Evolutionary conservation across 2,888 invertebrate species (phyloP), one percentile per base, ranked within the genome.

Genomic region (Phytoseiulus persimilis): DNA sequence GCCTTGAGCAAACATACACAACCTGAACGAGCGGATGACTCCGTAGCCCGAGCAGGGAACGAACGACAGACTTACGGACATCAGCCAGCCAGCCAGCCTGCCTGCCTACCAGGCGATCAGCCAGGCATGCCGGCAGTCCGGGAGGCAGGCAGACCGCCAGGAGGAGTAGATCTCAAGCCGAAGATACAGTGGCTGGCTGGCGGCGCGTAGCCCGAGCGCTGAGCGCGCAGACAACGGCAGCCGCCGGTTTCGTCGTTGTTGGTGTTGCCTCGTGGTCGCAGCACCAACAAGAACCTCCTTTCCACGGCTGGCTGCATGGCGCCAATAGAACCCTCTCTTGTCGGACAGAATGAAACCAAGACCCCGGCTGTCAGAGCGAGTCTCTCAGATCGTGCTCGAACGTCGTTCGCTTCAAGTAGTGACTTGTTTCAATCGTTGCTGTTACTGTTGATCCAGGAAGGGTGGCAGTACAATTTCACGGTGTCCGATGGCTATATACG

Each of bases 301-400:
- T 65, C 65, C 65, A 65, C 65, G 65, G 65, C 65, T 65, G 65
- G 65, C 65, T 65, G 65, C 65, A 65, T 65, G 65, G 65, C 65
- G 65, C 65, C 65, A 65, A 65, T 28, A 65, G 65, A 65, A 14
- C 65, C 65, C 65, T 65, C 65, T 65, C 65, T 65, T 23, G 65
- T 65, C 65, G 65, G 65, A 65, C 28, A 6, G 65, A 65, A 28
- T 23, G 65, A 65, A 65, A 65, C 65, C 65, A 65, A 65, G 65
- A 65, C 65, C 65, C 65, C 28, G 14, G 65, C 65, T 65, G 65
- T 65, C 65, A 65, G 65, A 65, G 65, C 65, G 18, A 18, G 65
- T 65, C 65, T 65, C 65, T 65, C 65, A 65, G 65, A 65, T 65
- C 65, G 65, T 65, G 65, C 18, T 65, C 14, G 28, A 18, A 14